Percentiles rank a stretch among this genome's conserved stretches.
These are phyloP conservation scores for Clitarchus hookeri DNA, from an alignment of 2,888 invertebrate genomes.

Conservation along the genomic window DNA sequence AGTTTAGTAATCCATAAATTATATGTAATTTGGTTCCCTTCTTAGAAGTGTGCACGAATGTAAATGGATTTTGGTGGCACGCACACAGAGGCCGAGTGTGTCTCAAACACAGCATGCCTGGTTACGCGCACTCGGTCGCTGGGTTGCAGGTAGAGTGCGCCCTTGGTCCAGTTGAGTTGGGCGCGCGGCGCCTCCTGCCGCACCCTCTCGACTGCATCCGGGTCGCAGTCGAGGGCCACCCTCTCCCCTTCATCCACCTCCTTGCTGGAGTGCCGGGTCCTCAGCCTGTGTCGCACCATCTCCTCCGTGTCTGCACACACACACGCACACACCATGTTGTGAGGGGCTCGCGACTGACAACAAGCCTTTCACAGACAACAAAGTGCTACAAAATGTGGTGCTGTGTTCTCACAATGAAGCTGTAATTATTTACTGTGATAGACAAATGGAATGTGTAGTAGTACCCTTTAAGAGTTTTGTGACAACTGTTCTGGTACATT, in stretches of 20 bases:
- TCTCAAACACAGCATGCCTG: not conserved
- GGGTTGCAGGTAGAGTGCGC: constrained; percentile 52
- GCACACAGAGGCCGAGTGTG: no score
- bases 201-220: constrained; percentile 53
- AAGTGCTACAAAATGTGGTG: not conserved
- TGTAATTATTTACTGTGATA: no score
- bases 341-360: not conserved
- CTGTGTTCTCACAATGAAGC: not conserved
- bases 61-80: no score
- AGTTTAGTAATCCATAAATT: no score
- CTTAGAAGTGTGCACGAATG: no score
- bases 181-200: constrained; percentile 56
- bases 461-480: no score
- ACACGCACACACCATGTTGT: not conserved
- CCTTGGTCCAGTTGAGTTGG: constrained; percentile 58
- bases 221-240: constrained; percentile 52
- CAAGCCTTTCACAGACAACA: not conserved
- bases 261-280: constrained; percentile 52
- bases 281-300: constrained; percentile 49
- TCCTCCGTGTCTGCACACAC: constrained; percentile 48
- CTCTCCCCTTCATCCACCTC: constrained; percentile 52
- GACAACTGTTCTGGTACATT: no score
- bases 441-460: no score
- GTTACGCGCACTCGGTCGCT: not conserved
- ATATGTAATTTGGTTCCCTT: no score